A percentile compares a stretch with the other conserved stretches of the same genome.
Conservation (phyloP, 2,888 invertebrate genomes). For the Aphrophora alni region DNA sequence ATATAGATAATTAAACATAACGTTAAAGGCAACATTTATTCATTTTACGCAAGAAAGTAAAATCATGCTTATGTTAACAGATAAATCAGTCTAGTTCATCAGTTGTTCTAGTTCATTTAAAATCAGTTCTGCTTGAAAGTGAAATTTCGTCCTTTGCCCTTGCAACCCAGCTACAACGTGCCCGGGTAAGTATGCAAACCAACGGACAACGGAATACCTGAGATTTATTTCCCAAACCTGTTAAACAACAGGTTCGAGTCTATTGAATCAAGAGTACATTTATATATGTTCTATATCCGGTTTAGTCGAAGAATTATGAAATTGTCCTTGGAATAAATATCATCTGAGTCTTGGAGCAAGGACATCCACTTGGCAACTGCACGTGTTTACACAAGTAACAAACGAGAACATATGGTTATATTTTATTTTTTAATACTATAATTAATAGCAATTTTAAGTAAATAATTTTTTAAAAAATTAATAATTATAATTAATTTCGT, state of each 20-base stretch:
- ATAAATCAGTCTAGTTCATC: too few species aligned
- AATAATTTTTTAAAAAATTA: too few species aligned
- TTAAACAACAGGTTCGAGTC: neutral
- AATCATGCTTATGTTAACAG: too few species aligned
- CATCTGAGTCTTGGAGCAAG: neutral
- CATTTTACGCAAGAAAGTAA: too few species aligned
- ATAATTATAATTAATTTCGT: too few species aligned
- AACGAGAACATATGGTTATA: neutral
- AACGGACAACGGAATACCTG: neutral
- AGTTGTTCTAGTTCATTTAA: too few species aligned
- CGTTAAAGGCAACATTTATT: too few species aligned
- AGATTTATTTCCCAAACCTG: neutral
- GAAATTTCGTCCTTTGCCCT: neutral
- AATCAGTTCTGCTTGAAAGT: neutral
- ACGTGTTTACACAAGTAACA: neutral
- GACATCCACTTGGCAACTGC: neutral
- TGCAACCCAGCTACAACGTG: neutral
- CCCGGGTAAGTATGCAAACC: neutral
- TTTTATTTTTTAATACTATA: neutral
- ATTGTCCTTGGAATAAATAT: conserved; percentile 6
- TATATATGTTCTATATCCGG: conserved; percentile 1
- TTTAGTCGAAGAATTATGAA: neutral
- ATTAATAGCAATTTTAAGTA: too few species aligned
- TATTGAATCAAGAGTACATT: neutral
- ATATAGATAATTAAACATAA: too few species aligned